A percentile compares a stretch with the other conserved stretches of the same genome.
Evolutionary conservation across 2,113 vertebrate genomes (phyloP).

Genomic region (Tichodroma muraria): DNA sequence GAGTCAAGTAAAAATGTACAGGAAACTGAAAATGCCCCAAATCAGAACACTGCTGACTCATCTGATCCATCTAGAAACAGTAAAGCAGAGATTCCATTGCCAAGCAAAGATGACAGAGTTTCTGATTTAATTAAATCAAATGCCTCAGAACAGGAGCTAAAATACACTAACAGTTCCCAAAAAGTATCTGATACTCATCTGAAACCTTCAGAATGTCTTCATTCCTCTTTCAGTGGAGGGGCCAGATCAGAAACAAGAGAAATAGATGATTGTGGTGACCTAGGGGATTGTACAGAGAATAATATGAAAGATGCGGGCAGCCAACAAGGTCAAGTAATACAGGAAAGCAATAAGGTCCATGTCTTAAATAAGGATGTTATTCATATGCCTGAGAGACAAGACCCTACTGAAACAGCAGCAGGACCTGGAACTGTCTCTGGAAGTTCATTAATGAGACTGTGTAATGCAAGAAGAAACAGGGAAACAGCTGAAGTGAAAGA

Average conservation of each 20-base stretch:
- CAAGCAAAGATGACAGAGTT: neutral
- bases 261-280: neutral
- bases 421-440: neutral
- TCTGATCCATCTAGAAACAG: neutral
- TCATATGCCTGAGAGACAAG: neutral
- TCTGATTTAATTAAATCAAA: neutral
- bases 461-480: neutral
- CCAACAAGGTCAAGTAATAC: neutral
- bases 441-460: neutral
- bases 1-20: neutral
- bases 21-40: neutral
- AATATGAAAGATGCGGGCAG: neutral
- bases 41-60: neutral
- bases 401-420: neutral
- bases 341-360: neutral
- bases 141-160: conserved; percentile 4
- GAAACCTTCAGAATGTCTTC: neutral
- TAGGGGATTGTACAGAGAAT: neutral
- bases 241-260: conserved; percentile 9
- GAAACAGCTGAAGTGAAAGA: neutral
- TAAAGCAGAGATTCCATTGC: neutral
- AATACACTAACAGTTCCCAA: neutral
- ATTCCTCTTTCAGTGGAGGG: neutral
- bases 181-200: neutral
- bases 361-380: neutral